These are phyloP conservation scores for Lucilia sericata DNA, from an alignment of 1,140 invertebrate genomes.

Conservation along the genomic window DNA sequence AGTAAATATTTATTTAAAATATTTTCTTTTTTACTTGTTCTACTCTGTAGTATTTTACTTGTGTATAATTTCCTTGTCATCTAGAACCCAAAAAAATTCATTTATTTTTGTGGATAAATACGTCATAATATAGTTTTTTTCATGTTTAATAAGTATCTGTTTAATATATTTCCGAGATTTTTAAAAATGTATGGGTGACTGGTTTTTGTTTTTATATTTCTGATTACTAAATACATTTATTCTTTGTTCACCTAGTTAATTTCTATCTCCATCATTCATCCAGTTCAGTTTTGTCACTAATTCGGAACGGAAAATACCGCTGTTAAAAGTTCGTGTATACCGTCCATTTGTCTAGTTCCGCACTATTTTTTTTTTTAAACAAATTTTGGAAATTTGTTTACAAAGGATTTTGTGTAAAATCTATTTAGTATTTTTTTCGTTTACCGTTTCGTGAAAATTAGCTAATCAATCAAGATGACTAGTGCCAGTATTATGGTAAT, in stretches of 20 bases:
- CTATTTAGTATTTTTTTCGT: not conserved
- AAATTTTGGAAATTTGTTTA: not conserved
- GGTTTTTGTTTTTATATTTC: not conserved
- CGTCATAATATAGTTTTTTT: not conserved
- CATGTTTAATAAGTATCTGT: not conserved
- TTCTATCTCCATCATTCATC: conserved; percentile 40
- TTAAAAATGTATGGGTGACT: not conserved
- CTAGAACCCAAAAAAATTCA: not conserved
- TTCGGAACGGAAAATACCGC: conserved; percentile 47
- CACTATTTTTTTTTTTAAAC: not conserved
- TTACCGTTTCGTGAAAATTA: not conserved
- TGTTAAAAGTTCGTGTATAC: not conserved
- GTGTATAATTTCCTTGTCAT: not conserved
- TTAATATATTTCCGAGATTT: not conserved
- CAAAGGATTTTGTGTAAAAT: not conserved
- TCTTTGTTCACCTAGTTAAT: not conserved
- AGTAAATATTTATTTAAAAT: conserved; percentile 46
- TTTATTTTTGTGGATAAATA: not conserved
- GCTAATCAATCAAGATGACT: conserved; percentile 14
- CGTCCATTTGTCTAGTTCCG: not conserved
- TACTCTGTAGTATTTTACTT: not conserved
- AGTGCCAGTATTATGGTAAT: conserved; percentile 42
- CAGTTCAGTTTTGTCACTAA: conserved; percentile 49
- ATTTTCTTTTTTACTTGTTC: not conserved
- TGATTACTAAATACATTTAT: not conserved